Conservation (phyloP, 2,113 vertebrate species). For the Alectura lathami region DNA sequence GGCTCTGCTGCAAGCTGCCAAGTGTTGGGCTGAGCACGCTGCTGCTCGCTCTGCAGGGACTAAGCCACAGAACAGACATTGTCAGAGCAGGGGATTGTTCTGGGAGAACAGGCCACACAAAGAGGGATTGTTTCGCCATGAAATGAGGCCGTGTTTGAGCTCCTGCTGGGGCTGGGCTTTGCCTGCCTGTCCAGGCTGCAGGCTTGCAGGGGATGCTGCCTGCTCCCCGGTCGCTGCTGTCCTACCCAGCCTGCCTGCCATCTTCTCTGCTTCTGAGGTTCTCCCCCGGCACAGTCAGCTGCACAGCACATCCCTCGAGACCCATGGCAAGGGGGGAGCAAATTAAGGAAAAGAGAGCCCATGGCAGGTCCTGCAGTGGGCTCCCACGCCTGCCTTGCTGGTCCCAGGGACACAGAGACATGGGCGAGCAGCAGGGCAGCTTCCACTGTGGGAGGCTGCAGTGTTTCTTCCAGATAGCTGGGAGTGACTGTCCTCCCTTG, state of each 20-base stretch:
- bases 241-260: not conserved
- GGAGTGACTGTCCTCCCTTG: not conserved
- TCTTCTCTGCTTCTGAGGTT: slow-evolving; percentile 12
- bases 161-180: slow-evolving; percentile 8
- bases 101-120: slow-evolving; percentile 50
- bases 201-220: not conserved
- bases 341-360: not conserved
- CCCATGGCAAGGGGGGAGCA: accelerated
- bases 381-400: not conserved
- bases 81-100: slow-evolving; percentile 64
- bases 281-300: not conserved
- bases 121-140: slow-evolving; percentile 50
- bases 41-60: not conserved
- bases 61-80: slow-evolving; percentile 62
- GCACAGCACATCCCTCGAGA: not conserved
- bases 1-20: not conserved
- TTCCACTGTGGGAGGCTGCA: not conserved
- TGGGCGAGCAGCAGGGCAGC: not conserved
- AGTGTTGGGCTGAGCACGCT: not conserved
- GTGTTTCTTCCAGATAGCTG: not conserved
- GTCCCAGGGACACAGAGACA: not conserved
- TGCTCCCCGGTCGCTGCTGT: not conserved
- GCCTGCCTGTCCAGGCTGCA: not conserved
- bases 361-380: not conserved
- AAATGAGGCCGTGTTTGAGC: slow-evolving; percentile 49